Conservation (phyloP, 2,797 vertebrate species). For the Chelmon rostratus region DNA sequence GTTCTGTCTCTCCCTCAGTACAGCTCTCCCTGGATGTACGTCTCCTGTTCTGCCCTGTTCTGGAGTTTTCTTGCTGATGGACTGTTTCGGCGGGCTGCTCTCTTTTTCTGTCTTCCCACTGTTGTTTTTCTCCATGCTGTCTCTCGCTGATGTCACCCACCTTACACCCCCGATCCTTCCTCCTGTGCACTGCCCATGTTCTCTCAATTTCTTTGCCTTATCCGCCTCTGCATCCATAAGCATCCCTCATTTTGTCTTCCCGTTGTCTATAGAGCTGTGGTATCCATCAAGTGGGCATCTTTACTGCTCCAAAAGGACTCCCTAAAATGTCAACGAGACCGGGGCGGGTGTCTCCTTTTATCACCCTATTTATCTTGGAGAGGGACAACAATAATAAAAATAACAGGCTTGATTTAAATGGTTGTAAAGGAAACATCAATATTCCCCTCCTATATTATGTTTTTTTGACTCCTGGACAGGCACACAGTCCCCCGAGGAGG, state of each 20-base stretch:
- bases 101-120: constrained; percentile 16
- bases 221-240: constrained; percentile 46
- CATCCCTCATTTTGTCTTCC: constrained; percentile 63
- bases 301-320: constrained; percentile 81
- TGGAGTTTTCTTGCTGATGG: constrained; percentile 40
- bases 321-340: constrained; percentile 81
- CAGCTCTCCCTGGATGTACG: constrained; percentile 25
- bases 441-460: constrained; percentile 47
- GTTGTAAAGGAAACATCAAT: constrained; percentile 74
- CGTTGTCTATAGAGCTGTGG: constrained; percentile 48
- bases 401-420: constrained; percentile 79
- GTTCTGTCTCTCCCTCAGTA: constrained; percentile 28
- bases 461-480: constrained; percentile 45
- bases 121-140: constrained; percentile 26
- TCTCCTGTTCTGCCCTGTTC: constrained; percentile 34
- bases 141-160: neutral
- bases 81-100: constrained; percentile 40
- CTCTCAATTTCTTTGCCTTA: constrained; percentile 18
- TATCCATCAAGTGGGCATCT: constrained; percentile 82
- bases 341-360: constrained; percentile 69
- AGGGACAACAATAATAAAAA: constrained; percentile 77
- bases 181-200: constrained; percentile 17
- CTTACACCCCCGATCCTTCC: constrained; percentile 18
- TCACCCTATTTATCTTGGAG: constrained; percentile 73
- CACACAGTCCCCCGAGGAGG: constrained; percentile 3